Conservation (phyloP, 2,113 vertebrate species). For the Ursus arctos region DNA sequence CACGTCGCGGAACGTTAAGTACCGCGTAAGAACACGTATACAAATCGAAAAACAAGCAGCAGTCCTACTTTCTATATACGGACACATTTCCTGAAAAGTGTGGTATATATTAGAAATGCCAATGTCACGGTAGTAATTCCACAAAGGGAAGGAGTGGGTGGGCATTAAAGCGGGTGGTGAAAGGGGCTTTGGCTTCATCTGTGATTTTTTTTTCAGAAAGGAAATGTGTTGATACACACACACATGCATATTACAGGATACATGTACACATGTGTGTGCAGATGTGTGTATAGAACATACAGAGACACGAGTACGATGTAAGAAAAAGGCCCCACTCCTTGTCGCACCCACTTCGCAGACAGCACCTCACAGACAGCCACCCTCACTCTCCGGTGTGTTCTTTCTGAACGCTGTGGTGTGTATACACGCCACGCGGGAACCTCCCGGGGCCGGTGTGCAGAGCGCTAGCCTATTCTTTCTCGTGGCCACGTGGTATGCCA, state of each 20-base stretch:
- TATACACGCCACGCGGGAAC: neutral
- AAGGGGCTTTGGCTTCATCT: neutral
- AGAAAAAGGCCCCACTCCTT: neutral
- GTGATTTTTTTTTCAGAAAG: neutral
- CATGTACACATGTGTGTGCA: neutral
- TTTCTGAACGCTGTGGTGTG: rapidly evolving
- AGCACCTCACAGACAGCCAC: no score
- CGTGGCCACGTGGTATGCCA: rapidly evolving
- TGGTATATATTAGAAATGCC: neutral
- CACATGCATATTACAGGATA: neutral
- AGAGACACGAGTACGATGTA: neutral
- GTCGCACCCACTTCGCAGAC: neutral
- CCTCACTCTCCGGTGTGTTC: rapidly evolving
- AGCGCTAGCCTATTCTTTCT: neutral
- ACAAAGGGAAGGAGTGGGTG: neutral
- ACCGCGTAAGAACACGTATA: neutral
- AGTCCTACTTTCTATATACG: neutral
- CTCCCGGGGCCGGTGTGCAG: no score
- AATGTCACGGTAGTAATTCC: neutral
- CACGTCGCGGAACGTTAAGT: rapidly evolving
- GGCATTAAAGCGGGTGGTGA: neutral
- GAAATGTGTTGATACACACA: neutral
- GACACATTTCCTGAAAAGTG: neutral
- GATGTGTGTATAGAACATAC: rapidly evolving
- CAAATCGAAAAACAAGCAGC: no score